Evolutionary conservation across 2,113 vertebrate species (phyloP), one percentile per base, ranked within the genome.

Genomic region (Chionis minor): DNA sequence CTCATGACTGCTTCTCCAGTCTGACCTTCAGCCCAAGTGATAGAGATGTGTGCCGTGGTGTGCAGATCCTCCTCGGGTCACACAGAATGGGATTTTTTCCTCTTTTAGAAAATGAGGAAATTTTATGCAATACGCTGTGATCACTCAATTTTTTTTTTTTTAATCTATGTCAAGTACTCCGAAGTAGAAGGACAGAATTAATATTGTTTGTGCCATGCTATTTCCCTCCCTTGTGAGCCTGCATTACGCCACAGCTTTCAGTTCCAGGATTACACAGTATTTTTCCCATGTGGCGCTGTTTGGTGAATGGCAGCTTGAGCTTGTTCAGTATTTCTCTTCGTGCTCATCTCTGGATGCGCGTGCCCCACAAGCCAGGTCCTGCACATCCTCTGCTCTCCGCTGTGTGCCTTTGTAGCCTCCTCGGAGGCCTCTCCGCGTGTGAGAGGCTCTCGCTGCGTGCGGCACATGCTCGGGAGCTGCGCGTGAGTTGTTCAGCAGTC

Each of bases 341-440:
- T 67, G 55, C 12, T 89, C 4, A 1, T 62, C 30, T 74, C 45
- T 23, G 14, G 30, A 24, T 0, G 1, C 5, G 1, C 23, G 24
- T 47, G 52, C 7, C 15, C 13, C 19, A 27, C 27, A 4, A 54
- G 23, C 10, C 0, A 0, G 8, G 51, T 35, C 26, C 49, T 45
- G 49, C 8, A 4, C 21, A 14, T 32, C 17, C 33, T 42, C 56
- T 35, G 45, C 62, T 80, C 28, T 38, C 51, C 16, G 45, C 52
- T 40, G 30, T 2, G 1, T 42, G 63, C 58, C 0, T 1, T 14
- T 56, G 35, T 20, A 24, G 8, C 71, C 55, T 66, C 33, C 51
- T 16, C 1, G 0, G 45, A 27, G 55, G 56, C 58, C 27, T 61
- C 38, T 58, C 22, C 12, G n/a, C 4, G 1, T 2, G 0, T 0